Evolutionary conservation across 2,113 vertebrate genomes (phyloP).

Genomic region (Dicaeum eximium): DNA sequence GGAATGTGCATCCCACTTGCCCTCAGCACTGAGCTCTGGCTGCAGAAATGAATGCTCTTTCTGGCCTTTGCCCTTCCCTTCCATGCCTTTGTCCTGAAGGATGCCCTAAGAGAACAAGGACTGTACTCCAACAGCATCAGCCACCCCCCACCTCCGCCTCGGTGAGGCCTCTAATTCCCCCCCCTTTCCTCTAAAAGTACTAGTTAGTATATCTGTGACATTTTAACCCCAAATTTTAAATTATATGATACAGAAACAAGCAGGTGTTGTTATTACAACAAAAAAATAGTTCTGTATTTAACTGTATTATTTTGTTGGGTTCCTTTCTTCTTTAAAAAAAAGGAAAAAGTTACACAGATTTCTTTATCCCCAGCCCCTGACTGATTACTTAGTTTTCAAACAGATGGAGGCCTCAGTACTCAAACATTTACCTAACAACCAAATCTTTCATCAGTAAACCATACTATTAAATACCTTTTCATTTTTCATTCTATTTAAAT

Average conservation of each 20-base stretch:
- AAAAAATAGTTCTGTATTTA: neutral
- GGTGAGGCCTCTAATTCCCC: neutral
- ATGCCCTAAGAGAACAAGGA: neutral
- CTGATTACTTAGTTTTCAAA: neutral
- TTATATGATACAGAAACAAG: neutral
- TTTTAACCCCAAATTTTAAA: neutral
- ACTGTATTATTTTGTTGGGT: neutral
- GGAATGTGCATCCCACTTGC: neutral
- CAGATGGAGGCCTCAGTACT: neutral
- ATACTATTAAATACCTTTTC: neutral
- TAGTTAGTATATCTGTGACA: neutral
- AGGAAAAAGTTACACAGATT: neutral
- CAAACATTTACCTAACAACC: neutral
- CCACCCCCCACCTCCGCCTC: fast-evolving
- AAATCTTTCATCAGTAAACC: neutral
- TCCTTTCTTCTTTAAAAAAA: neutral
- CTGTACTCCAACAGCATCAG: neutral
- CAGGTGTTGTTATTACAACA: neutral
- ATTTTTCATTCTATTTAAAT: neutral
- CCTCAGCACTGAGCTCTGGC: neutral
- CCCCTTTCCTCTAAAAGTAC: neutral
- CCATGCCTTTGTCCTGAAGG: neutral
- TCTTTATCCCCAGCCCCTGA: neutral
- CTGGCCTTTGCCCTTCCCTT: neutral
- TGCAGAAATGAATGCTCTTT: neutral